Percentiles rank a stretch among this genome's conserved stretches.
Evolutionary conservation across 1,140 invertebrate genomes (phyloP).

Genomic region (Metaphire vulgaris): DNA sequence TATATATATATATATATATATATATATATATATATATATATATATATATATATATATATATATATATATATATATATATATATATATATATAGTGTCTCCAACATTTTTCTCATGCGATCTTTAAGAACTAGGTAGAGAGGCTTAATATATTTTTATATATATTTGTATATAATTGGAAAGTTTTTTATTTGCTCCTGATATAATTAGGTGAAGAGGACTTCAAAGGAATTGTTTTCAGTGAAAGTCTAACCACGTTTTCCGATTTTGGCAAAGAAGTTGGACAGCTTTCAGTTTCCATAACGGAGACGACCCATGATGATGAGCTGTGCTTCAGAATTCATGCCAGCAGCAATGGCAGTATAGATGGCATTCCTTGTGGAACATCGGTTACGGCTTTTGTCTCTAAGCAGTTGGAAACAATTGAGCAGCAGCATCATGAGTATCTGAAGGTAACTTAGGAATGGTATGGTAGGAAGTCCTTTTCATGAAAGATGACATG

Average conservation of each 20-base stretch:
- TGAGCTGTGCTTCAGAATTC: slow-evolving; percentile 47
- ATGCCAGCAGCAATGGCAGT: slow-evolving; percentile 50
- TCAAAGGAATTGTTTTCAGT: slow-evolving; percentile 47
- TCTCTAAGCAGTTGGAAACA: slow-evolving; percentile 47
- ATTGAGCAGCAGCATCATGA: slow-evolving; percentile 52
- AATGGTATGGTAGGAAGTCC: no score
- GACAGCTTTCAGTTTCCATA: slow-evolving; percentile 48
- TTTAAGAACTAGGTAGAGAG: background rate
- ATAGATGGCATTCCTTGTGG: slow-evolving; percentile 51
- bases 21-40: background rate
- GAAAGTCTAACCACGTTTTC: slow-evolving; percentile 49
- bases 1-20: no score
- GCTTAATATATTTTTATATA: background rate
- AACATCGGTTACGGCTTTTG: slow-evolving; percentile 49
- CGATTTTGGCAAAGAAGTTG: slow-evolving; percentile 49
- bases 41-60: background rate
- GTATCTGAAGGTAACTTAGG: slow-evolving; percentile 47
- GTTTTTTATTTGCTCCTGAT: background rate
- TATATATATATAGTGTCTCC: background rate
- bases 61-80: background rate
- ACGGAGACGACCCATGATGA: slow-evolving; percentile 38
- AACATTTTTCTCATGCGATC: no score
- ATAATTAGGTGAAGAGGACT: slow-evolving; percentile 39
- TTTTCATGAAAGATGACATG: no score
- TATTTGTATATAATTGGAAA: background rate